phyloP scores from a whole-genome alignment of 2,888 invertebrate genomes.

The Gandaritis pyraliata region DNA sequence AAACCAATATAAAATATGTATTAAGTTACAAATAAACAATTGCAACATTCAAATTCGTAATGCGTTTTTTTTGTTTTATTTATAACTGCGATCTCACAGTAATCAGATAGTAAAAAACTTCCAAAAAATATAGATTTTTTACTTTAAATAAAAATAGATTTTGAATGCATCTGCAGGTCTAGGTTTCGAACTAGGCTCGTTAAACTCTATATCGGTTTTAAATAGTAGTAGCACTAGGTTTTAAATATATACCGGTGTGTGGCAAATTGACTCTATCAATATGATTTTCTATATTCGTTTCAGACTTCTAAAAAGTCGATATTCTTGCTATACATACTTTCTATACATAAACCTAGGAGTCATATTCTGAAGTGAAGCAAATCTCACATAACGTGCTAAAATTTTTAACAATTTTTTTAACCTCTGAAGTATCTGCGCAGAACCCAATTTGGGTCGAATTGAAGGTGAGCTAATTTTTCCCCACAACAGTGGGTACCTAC shows the following conservation, averaged over 20 bases:
- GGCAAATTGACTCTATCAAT: conserved; percentile 23
- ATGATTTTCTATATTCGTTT: conserved; percentile 11
- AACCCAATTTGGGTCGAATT: too few species aligned
- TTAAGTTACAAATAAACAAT: background rate
- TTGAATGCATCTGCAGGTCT: conserved; percentile 34
- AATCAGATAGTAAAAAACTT: conserved; percentile 45
- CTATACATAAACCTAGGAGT: too few species aligned
- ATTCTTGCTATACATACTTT: too few species aligned
- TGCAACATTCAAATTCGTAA: background rate
- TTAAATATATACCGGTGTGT: conserved; percentile 12
- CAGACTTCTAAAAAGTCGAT: too few species aligned
- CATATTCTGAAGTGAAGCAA: too few species aligned
- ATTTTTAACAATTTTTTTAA: too few species aligned
- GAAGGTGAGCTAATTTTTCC: too few species aligned
- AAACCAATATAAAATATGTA: background rate
- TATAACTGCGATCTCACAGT: conserved; percentile 35
- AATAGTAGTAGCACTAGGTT: conserved; percentile 8
- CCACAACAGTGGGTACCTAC: too few species aligned
- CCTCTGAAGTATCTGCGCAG: too few species aligned
- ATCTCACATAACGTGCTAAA: too few species aligned
- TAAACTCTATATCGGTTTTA: background rate
- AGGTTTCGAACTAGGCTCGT: conserved; percentile 5
- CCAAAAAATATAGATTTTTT: conserved; percentile 50
- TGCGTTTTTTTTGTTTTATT: background rate
- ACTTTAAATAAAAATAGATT: conserved; percentile 33